These are phyloP conservation scores for Anguilla marmorata DNA, from an alignment of 2,797 vertebrate species.

Conservation along the genomic window DNA sequence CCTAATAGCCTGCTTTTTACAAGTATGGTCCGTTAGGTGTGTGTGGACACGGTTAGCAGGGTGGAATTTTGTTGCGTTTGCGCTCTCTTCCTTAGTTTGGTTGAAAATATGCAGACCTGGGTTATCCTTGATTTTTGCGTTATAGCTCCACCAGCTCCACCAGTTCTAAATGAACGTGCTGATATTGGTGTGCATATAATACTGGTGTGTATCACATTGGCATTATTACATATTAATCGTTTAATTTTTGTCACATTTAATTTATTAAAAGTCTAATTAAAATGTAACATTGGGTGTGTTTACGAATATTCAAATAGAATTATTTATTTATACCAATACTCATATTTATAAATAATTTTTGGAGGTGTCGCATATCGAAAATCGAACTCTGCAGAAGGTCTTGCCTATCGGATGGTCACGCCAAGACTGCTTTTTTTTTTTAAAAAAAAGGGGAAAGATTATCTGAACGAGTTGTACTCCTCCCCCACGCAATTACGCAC, in stretches of 20 bases:
- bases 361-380: background rate
- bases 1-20: constrained; percentile 14
- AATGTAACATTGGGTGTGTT: background rate
- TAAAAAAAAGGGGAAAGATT: background rate
- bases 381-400: background rate
- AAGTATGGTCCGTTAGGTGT: constrained; percentile 69
- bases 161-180: background rate
- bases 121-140: background rate
- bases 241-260: background rate
- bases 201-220: background rate
- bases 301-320: background rate
- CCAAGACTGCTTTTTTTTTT: background rate
- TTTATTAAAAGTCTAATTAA: background rate
- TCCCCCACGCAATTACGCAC: background rate
- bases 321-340: background rate
- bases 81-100: background rate
- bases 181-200: background rate
- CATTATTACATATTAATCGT: background rate
- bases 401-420: background rate
- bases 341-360: background rate
- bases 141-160: background rate
- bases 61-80: constrained; percentile 41
- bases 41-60: constrained; percentile 61
- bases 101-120: constrained; percentile 31
- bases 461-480: background rate